These are phyloP conservation scores for Desmodus rotundus DNA, from an alignment of 2,113 vertebrate species.

Conservation along the genomic window DNA sequence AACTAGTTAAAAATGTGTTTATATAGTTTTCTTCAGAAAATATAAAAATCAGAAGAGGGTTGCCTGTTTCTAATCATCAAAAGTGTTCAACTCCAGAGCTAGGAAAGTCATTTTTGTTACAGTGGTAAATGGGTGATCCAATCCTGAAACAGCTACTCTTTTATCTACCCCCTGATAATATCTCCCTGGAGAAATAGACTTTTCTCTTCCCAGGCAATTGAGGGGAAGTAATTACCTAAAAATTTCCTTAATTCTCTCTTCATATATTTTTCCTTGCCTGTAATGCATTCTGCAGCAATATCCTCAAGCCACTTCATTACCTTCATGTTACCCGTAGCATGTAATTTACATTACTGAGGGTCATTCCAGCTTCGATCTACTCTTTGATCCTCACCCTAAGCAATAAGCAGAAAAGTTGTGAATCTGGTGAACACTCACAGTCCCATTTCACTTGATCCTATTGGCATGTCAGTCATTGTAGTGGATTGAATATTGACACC, in stretches of 20 bases:
- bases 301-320: background rate
- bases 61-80: conserved; percentile 15
- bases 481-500: background rate
- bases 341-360: background rate
- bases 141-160: background rate
- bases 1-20: background rate
- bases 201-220: background rate
- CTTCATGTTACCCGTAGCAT: background rate
- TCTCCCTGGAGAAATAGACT: background rate
- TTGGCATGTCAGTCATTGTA: background rate
- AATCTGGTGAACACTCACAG: background rate
- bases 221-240: background rate
- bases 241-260: background rate
- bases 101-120: background rate
- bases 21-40: conserved; percentile 13
- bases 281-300: background rate
- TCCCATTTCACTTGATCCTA: background rate
- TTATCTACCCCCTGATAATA: background rate
- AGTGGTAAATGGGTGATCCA: background rate
- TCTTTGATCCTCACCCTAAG: background rate
- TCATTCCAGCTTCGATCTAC: background rate
- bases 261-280: background rate
- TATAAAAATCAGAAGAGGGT: background rate
- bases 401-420: background rate
- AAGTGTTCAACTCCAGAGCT: background rate